Evolutionary conservation across 2,113 vertebrate species (phyloP).

Genomic region (Ophthalmolycus amberensis): DNA sequence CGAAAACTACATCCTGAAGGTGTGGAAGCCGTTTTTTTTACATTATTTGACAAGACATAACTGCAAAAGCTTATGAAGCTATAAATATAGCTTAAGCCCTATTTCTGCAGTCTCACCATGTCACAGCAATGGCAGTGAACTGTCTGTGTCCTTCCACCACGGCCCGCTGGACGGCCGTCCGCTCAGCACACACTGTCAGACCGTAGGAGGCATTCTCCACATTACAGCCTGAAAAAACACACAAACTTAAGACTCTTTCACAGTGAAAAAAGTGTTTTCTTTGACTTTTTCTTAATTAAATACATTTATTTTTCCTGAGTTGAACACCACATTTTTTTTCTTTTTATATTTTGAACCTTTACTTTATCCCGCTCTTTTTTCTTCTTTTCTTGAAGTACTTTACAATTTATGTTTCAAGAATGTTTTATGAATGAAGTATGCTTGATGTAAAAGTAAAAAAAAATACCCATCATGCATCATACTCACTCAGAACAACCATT

Average conservation of each 20-base stretch:
- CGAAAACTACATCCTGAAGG: neutral
- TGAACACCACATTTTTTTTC: neutral
- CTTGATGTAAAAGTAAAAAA: neutral
- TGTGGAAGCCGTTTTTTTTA: no score
- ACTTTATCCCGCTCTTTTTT: neutral
- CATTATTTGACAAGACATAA: no score
- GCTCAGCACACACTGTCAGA: conserved; percentile 90
- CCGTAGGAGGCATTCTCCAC: conserved; percentile 90
- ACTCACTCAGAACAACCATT: neutral
- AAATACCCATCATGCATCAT: neutral
- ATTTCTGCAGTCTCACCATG: conserved; percentile 81
- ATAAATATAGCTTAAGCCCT: neutral
- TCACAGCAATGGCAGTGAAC: conserved; percentile 91
- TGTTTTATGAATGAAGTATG: neutral
- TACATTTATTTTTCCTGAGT: neutral
- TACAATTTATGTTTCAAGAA: neutral
- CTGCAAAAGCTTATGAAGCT: neutral
- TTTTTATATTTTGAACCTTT: neutral
- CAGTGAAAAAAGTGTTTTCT: neutral
- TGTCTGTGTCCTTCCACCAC: conserved; percentile 87
- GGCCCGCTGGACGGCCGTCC: conserved; percentile 90
- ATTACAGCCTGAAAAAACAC: conserved; percentile 88
- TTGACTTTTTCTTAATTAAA: neutral
- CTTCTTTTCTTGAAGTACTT: neutral
- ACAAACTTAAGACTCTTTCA: neutral